Conservation (phyloP, 2,113 vertebrate genomes). For the Onychorhynchus coronatus region DNA sequence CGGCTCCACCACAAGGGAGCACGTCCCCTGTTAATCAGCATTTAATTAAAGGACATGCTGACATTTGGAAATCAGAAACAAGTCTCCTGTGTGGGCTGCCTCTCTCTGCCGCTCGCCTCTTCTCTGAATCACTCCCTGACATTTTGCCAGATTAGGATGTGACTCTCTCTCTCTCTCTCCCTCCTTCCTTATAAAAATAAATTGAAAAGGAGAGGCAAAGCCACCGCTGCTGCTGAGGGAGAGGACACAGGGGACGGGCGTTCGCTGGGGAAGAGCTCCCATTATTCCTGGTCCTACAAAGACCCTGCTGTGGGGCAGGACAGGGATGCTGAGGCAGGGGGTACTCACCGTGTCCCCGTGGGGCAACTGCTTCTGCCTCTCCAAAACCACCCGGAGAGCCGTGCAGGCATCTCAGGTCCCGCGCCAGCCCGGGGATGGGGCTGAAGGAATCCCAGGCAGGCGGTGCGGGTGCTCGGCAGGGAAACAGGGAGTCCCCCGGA, state of each 20-base stretch:
- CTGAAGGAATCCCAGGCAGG: background rate
- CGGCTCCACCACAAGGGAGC: background rate
- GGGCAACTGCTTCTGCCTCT: too few relatives aligned
- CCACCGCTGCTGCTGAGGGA: background rate
- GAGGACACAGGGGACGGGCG: background rate
- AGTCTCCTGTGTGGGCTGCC: slow-evolving; percentile 64
- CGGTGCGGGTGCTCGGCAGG: rapidly evolving
- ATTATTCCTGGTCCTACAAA: background rate
- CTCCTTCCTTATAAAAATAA: slow-evolving; percentile 46
- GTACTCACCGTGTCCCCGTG: rapidly evolving
- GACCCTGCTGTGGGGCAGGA: background rate
- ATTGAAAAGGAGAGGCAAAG: slow-evolving; percentile 10
- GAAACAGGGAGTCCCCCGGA: background rate
- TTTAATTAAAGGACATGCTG: slow-evolving; percentile 74
- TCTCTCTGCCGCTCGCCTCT: slow-evolving; percentile 53
- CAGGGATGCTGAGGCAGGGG: background rate
- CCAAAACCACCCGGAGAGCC: rapidly evolving
- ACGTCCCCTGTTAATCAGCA: slow-evolving; percentile 63
- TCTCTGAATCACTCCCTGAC: slow-evolving; percentile 69
- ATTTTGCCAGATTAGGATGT: slow-evolving; percentile 65
- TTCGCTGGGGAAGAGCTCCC: background rate
- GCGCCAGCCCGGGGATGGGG: background rate
- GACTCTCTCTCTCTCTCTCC: background rate
- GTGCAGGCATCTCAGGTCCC: background rate
- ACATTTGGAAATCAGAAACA: slow-evolving; percentile 71